These are phyloP conservation scores for Agonopterix alstromeriana DNA, from an alignment of 2,888 invertebrate species.

Conservation along the genomic window DNA sequence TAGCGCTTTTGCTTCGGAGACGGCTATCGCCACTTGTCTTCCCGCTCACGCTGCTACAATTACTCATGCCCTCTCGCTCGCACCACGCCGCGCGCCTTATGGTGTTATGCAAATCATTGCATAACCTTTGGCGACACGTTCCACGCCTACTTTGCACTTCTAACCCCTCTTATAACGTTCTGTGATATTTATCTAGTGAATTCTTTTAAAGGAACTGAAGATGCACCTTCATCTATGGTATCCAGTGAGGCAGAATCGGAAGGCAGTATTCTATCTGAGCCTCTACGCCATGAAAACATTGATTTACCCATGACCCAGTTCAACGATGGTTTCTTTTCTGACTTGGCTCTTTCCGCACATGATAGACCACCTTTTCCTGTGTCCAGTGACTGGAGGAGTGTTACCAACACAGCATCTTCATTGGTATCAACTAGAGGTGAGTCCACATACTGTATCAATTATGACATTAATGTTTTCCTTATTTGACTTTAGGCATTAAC, in stretches of 20 bases:
- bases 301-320: slow-evolving; percentile 19
- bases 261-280: slow-evolving; percentile 53
- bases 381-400: slow-evolving; percentile 39
- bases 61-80: no score
- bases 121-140: no score
- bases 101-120: no score
- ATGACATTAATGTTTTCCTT: neutral
- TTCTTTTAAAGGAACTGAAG: slow-evolving; percentile 34
- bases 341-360: slow-evolving; percentile 18
- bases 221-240: slow-evolving; percentile 67
- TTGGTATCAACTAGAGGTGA: slow-evolving; percentile 55
- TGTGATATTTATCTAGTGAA: neutral
- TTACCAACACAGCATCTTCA: slow-evolving; percentile 38
- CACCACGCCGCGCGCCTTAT: no score
- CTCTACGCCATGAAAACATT: slow-evolving; percentile 32
- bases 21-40: no score
- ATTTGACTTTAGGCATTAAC: neutral
- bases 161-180: neutral
- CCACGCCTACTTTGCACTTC: no score
- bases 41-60: no score
- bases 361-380: slow-evolving; percentile 33
- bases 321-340: slow-evolving; percentile 25
- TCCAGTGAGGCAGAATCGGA: slow-evolving; percentile 69
- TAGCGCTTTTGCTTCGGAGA: no score
- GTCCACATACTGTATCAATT: no score